Conservation (phyloP, 2,797 vertebrate species). For the Peromyscus eremicus region DNA sequence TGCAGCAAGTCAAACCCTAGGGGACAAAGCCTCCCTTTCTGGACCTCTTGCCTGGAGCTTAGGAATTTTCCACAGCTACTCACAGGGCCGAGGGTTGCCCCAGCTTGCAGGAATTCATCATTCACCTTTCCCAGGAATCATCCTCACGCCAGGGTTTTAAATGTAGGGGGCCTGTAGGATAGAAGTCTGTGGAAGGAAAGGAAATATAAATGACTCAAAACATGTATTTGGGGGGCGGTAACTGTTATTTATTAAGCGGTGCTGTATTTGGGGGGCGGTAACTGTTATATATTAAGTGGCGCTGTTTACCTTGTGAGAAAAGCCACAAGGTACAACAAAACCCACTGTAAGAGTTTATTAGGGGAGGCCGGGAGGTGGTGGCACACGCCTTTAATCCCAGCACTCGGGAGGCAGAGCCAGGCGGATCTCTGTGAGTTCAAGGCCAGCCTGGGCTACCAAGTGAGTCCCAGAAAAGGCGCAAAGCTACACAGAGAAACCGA, state of each 20-base stretch:
- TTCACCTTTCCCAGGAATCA: not conserved
- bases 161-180: not conserved
- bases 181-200: not conserved
- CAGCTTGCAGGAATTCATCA: not conserved
- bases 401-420: too few relatives aligned
- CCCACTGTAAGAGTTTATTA: too few relatives aligned
- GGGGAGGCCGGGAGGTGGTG: too few relatives aligned
- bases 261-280: not conserved
- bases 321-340: too few relatives aligned
- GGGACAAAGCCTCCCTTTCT: constrained; percentile 14
- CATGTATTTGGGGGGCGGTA: not conserved
- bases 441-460: too few relatives aligned
- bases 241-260: too few relatives aligned
- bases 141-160: not conserved
- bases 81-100: not conserved
- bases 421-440: too few relatives aligned
- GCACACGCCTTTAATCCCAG: too few relatives aligned
- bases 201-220: not conserved
- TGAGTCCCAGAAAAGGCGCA: too few relatives aligned
- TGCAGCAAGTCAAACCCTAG: not conserved
- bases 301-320: too few relatives aligned
- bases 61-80: constrained; percentile 63
- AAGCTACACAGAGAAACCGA: too few relatives aligned
- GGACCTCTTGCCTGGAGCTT: not conserved
- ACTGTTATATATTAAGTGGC: too few relatives aligned